A percentile compares a stretch with the other conserved stretches of the same genome.
Conservation (phyloP, 2,888 invertebrate genomes). For the Ichneumoninae sp. region DNA sequence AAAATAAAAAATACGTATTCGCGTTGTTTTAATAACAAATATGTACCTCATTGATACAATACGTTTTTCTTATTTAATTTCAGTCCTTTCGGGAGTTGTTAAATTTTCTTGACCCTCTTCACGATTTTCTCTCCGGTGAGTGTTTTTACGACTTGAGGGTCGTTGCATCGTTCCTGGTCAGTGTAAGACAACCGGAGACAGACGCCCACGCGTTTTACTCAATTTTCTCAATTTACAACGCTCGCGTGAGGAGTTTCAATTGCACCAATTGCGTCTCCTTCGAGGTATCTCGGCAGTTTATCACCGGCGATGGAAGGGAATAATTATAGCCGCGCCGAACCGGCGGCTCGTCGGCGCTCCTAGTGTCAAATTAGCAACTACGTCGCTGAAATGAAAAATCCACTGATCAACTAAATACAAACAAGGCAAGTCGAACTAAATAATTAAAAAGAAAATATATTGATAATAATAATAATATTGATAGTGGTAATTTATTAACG, state of each 20-base stretch:
- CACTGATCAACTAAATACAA: not conserved
- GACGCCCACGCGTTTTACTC: constrained; percentile 38
- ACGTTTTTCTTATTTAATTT: not conserved
- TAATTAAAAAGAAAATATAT: not conserved
- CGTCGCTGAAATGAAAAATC: constrained; percentile 7
- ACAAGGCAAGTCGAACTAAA: not conserved
- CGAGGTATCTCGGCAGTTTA: constrained; percentile 20
- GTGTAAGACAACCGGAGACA: not conserved
- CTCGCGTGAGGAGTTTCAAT: constrained; percentile 57
- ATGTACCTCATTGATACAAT: not conserved
- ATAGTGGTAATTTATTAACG: too few species aligned
- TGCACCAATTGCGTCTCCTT: constrained; percentile 13
- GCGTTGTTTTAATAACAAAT: constrained; percentile 60
- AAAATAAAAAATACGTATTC: constrained; percentile 61
- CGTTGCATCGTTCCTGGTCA: not conserved
- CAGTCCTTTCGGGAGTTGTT: not conserved
- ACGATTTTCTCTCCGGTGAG: not conserved
- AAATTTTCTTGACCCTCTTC: not conserved
- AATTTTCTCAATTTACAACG: constrained; percentile 44
- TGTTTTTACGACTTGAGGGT: not conserved
- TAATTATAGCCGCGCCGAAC: constrained; percentile 13
- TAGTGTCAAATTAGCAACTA: constrained; percentile 47
- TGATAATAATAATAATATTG: not conserved
- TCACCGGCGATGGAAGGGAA: constrained; percentile 1
- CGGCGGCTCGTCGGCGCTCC: not conserved